A percentile compares a stretch with the other conserved stretches of the same genome.
phyloP scores from a whole-genome alignment of 2,888 invertebrate genomes.

The Phragmatobia fuliginosa region DNA sequence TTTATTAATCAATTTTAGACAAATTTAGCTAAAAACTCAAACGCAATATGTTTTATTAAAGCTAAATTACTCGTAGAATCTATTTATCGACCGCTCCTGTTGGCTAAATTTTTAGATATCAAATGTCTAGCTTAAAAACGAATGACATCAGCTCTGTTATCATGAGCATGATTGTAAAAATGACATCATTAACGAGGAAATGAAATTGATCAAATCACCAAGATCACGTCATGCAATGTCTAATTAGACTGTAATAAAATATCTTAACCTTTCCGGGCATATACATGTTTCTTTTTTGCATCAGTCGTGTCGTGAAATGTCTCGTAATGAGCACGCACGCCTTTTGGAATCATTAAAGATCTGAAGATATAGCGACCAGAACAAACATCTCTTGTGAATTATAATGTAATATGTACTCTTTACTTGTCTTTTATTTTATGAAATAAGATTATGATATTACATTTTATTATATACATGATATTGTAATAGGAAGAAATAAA shows the following conservation, averaged over 20 bases:
- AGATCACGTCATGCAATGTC: conserved; percentile 33
- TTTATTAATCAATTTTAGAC: conserved; percentile 65
- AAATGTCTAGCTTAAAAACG: conserved; percentile 64
- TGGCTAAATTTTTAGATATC: conserved; percentile 58
- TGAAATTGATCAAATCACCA: conserved; percentile 57
- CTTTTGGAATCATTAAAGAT: background rate
- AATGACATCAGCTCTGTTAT: conserved; percentile 74
- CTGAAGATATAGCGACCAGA: background rate
- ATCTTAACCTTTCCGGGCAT: conserved; percentile 26
- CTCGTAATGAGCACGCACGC: conserved; percentile 20
- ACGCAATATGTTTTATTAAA: conserved; percentile 51
- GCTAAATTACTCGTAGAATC: conserved; percentile 48
- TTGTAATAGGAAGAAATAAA: background rate
- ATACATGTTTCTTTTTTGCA: conserved; percentile 15
- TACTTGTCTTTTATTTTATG: background rate
- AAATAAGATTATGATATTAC: too few species aligned
- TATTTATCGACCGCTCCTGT: conserved; percentile 64
- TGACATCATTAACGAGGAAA: conserved; percentile 74
- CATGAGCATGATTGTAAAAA: conserved; percentile 48
- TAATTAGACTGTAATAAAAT: conserved; percentile 34
- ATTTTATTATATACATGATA: too few species aligned
- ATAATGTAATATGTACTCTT: background rate
- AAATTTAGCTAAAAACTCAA: conserved; percentile 51
- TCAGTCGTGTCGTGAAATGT: conserved; percentile 33
- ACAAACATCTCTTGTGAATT: conserved; percentile 2